A percentile compares a stretch with the other conserved stretches of the same genome.
Evolutionary conservation across 2,113 vertebrate genomes (phyloP).

Genomic region (Triplophysa siluroides): DNA sequence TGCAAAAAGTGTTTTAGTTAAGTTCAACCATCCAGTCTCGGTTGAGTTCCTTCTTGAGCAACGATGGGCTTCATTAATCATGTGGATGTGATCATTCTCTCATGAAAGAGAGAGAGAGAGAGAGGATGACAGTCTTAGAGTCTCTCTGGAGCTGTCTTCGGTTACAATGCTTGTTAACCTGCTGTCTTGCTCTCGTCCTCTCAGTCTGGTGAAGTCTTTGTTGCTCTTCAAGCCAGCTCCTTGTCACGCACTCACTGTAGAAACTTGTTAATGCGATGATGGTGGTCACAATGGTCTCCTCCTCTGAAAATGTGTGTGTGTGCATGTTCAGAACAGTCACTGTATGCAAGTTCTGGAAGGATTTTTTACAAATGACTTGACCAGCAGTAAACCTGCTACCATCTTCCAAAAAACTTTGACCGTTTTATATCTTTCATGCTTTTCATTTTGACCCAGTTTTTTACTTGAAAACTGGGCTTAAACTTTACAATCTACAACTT

Average conservation of each 20-base stretch:
- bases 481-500: too few relatives aligned
- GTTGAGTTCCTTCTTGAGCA: constrained; percentile 18
- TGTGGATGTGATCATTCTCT: constrained; percentile 38
- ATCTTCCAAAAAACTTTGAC: too few relatives aligned
- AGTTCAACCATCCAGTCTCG: background rate
- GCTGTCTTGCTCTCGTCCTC: constrained; percentile 30
- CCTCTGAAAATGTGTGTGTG: too few relatives aligned
- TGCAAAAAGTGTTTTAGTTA: background rate
- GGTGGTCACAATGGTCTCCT: constrained; percentile 8
- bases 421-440: too few relatives aligned
- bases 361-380: too few relatives aligned
- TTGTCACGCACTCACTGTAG: background rate
- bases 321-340: too few relatives aligned
- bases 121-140: constrained; percentile 8
- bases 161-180: constrained; percentile 27
- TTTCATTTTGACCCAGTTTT: too few relatives aligned
- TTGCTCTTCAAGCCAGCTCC: background rate
- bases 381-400: too few relatives aligned
- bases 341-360: background rate
- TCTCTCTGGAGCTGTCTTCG: constrained; percentile 21
- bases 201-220: constrained; percentile 32
- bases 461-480: too few relatives aligned
- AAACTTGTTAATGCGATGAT: background rate
- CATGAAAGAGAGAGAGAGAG: background rate
- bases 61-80: constrained; percentile 50